Base-by-base conservation (phyloP, 2,113 vertebrate genomes). In the Saguinus midas region DNA sequence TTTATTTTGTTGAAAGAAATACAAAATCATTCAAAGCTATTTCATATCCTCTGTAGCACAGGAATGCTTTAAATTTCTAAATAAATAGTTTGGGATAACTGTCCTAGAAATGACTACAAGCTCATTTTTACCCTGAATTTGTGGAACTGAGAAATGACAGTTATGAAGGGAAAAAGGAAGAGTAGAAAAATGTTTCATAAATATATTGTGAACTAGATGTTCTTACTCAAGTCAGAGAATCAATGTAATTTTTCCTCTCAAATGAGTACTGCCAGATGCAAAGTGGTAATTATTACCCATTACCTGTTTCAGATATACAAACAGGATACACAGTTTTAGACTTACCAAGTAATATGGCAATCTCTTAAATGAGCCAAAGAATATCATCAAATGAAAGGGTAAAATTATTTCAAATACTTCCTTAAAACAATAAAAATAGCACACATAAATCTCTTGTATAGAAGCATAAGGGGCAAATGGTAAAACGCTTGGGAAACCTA, bases 51-150 rank as follows among this genome's bases (percentile, higher is more conserved):
- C 75, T 68, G 21, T 64, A 73, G 10, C 90, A 48, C 2, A 61
- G 29, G 83, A 90, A 40, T 93, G 23, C 64, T 86, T 82, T 93
- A 81, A 85, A 92, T 93, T 85, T 57, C 8, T 55, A 93, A 94
- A 32, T 43, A 83, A 48, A 43, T 35, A 90, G 87, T 58, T 40
- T 52, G 25, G 25, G 12, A 52, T 29, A 78, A 82, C 6, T 58
- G 50, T 73, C 32, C 35, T 61, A 35, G 61, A n/a, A 55, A 76
- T 12, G 20, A 58, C 20, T 52, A n/a, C 35, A 70, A 83, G 16
- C 12, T 93, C 3, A 52, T 29, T 85, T 84, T 97, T 64, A 72
- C 14, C 8, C 37, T 73, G 17, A 95, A 78, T 72, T 87, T 92
- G 9, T 87, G 27, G 29, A 90, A 45, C 4, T 81, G 35, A 92